phyloP scores from a whole-genome alignment of 2,888 invertebrate genomes.

The Heliconius ethilla region DNA sequence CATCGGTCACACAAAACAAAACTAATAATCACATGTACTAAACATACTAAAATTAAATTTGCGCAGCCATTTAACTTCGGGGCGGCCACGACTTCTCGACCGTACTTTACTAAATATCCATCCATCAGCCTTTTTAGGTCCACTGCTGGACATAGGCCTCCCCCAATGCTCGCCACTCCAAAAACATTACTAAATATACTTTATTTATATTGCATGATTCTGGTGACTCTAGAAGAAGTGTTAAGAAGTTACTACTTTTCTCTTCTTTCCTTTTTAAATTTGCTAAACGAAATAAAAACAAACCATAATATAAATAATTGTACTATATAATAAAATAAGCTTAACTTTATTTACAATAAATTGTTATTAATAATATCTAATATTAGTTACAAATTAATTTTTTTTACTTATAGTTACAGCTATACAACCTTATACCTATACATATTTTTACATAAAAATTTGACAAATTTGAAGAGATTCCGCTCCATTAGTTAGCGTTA shows the following conservation, averaged over 20 bases:
- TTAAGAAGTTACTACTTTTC: background rate
- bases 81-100: no score
- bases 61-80: no score
- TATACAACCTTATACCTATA: background rate
- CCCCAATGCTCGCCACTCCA: no score
- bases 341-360: slow-evolving; percentile 3
- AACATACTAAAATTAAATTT: no score
- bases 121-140: no score
- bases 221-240: background rate
- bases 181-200: no score
- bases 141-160: no score
- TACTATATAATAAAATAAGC: background rate
- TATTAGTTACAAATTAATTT: background rate
- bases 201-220: background rate
- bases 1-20: no score
- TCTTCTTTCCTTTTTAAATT: background rate
- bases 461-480: background rate
- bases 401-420: background rate
- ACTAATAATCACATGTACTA: no score
- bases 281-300: no score
- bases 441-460: background rate
- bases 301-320: background rate
- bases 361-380: background rate
- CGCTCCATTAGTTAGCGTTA: slow-evolving; percentile 56
- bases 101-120: no score